phyloP scores from a whole-genome alignment of 2,797 vertebrate species.

The Chaetophractus vellerosus region DNA sequence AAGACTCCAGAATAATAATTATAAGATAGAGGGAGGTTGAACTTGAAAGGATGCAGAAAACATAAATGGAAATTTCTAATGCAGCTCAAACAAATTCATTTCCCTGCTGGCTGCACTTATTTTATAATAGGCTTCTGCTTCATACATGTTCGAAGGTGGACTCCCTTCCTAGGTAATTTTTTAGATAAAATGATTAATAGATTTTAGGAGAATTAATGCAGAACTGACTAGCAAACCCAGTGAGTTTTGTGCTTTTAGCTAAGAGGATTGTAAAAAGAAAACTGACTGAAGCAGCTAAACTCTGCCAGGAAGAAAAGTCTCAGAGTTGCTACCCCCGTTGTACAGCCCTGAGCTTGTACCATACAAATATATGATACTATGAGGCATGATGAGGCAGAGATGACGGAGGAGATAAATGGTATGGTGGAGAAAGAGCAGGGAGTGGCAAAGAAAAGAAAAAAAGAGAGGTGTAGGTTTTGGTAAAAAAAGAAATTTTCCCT shows the following conservation, averaged over 20 bases:
- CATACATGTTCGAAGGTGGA: not conserved
- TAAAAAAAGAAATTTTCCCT: not conserved
- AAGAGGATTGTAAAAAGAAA: not conserved
- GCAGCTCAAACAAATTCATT: constrained; percentile 24
- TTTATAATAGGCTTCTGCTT: not conserved
- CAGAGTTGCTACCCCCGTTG: not conserved
- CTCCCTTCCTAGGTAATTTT: constrained; percentile 45
- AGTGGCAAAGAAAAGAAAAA: not conserved
- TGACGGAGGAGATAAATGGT: not conserved
- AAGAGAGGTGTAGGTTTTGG: not conserved
- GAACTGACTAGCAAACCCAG: not conserved
- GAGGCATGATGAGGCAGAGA: not conserved
- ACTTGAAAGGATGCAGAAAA: constrained; percentile 29
- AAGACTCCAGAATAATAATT: constrained; percentile 68
- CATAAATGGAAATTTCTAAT: constrained; percentile 32
- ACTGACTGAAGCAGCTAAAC: not conserved
- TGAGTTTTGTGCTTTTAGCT: not conserved
- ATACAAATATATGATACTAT: too few relatives aligned
- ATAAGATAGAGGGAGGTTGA: not conserved
- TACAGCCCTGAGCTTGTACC: not conserved
- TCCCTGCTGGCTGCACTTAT: constrained; percentile 7
- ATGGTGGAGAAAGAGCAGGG: not conserved
- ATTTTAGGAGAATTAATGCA: constrained; percentile 21
- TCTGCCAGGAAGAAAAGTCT: not conserved
- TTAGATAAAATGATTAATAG: not conserved